A percentile compares a stretch with the other conserved stretches of the same genome.
phyloP scores from a whole-genome alignment of 2,888 invertebrate genomes.

The Troides aeacus region DNA sequence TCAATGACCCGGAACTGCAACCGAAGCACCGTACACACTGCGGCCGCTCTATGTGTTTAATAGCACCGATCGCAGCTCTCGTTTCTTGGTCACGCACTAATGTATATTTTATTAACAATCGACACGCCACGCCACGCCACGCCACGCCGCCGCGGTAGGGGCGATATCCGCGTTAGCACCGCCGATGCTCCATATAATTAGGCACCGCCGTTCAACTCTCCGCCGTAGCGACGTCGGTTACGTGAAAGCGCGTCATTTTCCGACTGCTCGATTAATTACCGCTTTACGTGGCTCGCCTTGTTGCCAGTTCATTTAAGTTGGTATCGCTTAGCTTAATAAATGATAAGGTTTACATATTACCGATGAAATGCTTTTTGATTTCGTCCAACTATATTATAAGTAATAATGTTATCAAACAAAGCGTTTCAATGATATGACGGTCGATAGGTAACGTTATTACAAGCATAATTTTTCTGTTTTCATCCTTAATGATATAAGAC shows the following conservation, averaged over 20 bases:
- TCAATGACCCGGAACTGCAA: slow-evolving; percentile 26
- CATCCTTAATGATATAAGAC: too few species aligned
- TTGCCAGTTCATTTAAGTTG: slow-evolving; percentile 5
- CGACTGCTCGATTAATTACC: slow-evolving; percentile 60
- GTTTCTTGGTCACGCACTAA: slow-evolving; percentile 16
- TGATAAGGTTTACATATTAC: neutral
- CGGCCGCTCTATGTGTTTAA: slow-evolving; percentile 11
- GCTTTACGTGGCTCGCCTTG: slow-evolving; percentile 3
- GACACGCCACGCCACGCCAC: slow-evolving; percentile 5
- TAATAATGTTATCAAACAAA: neutral
- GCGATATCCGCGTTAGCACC: slow-evolving; percentile 33
- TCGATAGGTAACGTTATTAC: too few species aligned
- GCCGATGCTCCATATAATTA: slow-evolving; percentile 55
- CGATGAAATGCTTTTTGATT: neutral
- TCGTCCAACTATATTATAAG: neutral
- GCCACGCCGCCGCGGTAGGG: neutral
- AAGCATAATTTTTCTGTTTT: too few species aligned
- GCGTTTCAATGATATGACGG: neutral
- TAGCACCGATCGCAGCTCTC: slow-evolving; percentile 25
- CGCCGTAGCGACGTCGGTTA: slow-evolving; percentile 51
- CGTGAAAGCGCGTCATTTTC: slow-evolving; percentile 62
- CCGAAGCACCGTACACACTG: neutral
- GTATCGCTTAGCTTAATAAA: slow-evolving; percentile 9
- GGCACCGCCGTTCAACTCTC: slow-evolving; percentile 54
- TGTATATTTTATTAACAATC: slow-evolving; percentile 18